Conservation (phyloP, 2,113 vertebrate genomes). For the Morone saxatilis region DNA sequence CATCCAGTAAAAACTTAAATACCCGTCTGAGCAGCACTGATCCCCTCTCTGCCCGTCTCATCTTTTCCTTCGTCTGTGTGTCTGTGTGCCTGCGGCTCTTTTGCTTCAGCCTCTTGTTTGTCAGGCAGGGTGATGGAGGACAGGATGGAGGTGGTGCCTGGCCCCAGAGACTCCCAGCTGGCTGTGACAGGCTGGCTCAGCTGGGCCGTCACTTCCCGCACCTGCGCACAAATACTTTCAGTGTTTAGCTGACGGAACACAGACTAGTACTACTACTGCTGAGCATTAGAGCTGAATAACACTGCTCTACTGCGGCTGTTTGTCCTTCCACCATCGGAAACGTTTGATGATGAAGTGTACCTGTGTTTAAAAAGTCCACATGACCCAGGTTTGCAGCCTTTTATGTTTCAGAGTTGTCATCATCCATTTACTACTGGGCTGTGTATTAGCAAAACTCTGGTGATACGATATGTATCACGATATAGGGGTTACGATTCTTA, state of each 20-base stretch:
- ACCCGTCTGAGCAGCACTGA: constrained; percentile 26
- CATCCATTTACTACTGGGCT: no score
- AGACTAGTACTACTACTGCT: background rate
- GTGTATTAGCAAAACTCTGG: no score
- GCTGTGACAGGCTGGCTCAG: constrained; percentile 42
- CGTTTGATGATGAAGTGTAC: no score
- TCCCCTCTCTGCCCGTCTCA: background rate
- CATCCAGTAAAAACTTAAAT: background rate
- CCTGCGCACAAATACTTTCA: constrained; percentile 50
- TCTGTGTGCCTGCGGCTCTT: background rate
- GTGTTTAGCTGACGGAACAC: background rate
- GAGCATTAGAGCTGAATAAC: background rate
- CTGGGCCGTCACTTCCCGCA: constrained; percentile 80
- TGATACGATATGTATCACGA: no score
- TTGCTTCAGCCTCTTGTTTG: constrained; percentile 13
- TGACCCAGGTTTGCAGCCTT: no score
- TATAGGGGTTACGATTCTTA: no score
- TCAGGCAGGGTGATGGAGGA: constrained; percentile 18
- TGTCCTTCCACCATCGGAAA: no score
- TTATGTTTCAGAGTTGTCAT: no score
- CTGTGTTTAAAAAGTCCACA: no score
- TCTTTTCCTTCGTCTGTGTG: constrained; percentile 10
- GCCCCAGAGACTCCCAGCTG: constrained; percentile 62
- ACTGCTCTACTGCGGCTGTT: no score
- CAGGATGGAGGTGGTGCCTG: constrained; percentile 17